Conservation (phyloP, 2,797 vertebrate species). For the Pseudotriccus pelzelni region DNA sequence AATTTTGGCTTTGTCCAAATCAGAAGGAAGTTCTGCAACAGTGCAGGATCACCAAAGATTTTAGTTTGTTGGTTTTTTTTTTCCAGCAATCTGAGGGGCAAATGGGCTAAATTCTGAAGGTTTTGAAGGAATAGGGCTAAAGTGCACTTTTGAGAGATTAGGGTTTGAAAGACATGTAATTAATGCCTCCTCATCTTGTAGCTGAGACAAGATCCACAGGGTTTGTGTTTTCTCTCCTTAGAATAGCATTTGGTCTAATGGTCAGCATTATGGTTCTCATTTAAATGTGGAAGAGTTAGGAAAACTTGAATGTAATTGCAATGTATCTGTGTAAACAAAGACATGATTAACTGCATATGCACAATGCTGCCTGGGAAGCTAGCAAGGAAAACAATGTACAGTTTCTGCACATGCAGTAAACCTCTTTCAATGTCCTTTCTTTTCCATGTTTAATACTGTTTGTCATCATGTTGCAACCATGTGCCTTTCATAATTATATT, state of each 20-base stretch:
- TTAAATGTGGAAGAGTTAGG: slow-evolving; percentile 10
- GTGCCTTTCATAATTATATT: background rate
- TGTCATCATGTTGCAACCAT: background rate
- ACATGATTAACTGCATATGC: slow-evolving; percentile 4
- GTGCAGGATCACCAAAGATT: background rate
- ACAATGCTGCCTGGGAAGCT: background rate
- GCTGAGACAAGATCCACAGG: background rate
- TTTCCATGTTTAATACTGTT: background rate
- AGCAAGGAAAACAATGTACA: background rate
- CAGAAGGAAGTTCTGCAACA: background rate
- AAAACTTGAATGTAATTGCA: slow-evolving; percentile 11
- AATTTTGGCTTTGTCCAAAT: background rate
- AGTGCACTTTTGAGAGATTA: background rate
- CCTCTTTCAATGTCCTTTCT: background rate
- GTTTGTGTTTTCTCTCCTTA: background rate
- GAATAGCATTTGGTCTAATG: background rate
- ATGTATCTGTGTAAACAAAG: background rate
- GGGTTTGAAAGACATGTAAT: background rate
- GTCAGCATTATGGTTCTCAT: background rate
- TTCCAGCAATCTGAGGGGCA: background rate
- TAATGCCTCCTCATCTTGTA: background rate
- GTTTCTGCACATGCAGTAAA: background rate
- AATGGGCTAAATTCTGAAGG: background rate
- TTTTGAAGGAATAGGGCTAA: background rate
- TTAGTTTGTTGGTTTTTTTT: background rate